Percentiles rank a stretch among this genome's conserved stretches.
Conservation (phyloP, 2,113 vertebrate genomes). For the Myanophis thanlyinensis region DNA sequence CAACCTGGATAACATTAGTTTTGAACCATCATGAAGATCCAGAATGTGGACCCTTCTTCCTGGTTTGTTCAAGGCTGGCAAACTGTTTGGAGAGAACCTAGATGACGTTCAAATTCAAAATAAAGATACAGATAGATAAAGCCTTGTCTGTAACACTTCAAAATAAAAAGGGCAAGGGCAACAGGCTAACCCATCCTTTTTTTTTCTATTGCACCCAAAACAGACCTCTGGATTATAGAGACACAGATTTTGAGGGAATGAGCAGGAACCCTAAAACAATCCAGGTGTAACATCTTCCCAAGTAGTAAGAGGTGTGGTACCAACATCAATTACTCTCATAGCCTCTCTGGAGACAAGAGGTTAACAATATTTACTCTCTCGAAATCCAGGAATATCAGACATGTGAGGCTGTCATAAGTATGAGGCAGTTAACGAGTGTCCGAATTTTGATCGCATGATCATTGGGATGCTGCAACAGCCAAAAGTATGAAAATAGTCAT, state of each 20-base stretch:
- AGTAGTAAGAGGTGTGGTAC: not conserved
- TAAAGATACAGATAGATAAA: not conserved
- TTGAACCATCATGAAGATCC: not conserved
- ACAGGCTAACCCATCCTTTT: not conserved
- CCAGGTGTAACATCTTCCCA: not conserved
- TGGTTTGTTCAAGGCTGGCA: not conserved
- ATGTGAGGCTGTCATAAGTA: not conserved
- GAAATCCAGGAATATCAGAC: not conserved
- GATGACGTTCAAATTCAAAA: not conserved
- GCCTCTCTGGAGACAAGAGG: not conserved
- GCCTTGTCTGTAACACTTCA: not conserved
- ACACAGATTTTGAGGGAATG: not conserved
- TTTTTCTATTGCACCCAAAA: not conserved
- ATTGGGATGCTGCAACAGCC: not conserved
- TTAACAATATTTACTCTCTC: not conserved
- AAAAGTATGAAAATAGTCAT: not conserved
- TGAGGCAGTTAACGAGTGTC: not conserved
- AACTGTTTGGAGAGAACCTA: not conserved
- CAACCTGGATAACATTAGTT: not conserved
- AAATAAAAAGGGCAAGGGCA: not conserved
- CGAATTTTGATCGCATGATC: not conserved
- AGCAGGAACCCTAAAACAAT: not conserved
- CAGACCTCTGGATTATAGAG: not conserved
- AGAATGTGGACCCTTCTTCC: not conserved
- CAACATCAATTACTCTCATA: not conserved